Conservation (phyloP, 2,113 vertebrate species). For the Cromileptes altivelis region DNA sequence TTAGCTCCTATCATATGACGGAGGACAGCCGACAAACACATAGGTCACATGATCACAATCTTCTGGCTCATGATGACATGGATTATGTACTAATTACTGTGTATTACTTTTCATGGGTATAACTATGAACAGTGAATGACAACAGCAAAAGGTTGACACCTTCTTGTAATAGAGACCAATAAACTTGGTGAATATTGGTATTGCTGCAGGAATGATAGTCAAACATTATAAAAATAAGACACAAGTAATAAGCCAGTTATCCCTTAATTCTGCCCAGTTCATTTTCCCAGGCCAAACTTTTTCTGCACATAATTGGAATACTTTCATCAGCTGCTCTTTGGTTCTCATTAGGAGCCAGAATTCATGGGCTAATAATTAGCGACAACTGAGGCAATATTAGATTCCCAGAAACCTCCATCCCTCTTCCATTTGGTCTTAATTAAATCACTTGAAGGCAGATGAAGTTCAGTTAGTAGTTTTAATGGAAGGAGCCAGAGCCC, state of each 20-base stretch:
- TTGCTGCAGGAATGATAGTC: background rate
- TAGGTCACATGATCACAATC: too few relatives aligned
- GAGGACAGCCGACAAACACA: too few relatives aligned
- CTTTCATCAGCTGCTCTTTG: conserved; percentile 34
- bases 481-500: conserved; percentile 35
- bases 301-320: background rate
- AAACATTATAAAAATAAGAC: background rate
- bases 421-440: conserved; percentile 17
- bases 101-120: too few relatives aligned
- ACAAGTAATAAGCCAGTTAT: background rate
- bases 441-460: conserved; percentile 36
- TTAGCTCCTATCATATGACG: too few relatives aligned
- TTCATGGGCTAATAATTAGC: conserved; percentile 24
- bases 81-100: too few relatives aligned
- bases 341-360: conserved; percentile 1
- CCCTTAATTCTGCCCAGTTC: background rate
- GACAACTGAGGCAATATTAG: conserved; percentile 1
- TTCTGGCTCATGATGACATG: too few relatives aligned
- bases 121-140: too few relatives aligned
- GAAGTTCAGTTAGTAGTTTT: conserved; percentile 41
- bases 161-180: background rate
- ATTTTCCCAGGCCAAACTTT: background rate
- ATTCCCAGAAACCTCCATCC: conserved; percentile 14
- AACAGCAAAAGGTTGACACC: too few relatives aligned
- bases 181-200: background rate